phyloP scores from a whole-genome alignment of 1,140 invertebrate genomes.

The Hypsibius dujardini region DNA sequence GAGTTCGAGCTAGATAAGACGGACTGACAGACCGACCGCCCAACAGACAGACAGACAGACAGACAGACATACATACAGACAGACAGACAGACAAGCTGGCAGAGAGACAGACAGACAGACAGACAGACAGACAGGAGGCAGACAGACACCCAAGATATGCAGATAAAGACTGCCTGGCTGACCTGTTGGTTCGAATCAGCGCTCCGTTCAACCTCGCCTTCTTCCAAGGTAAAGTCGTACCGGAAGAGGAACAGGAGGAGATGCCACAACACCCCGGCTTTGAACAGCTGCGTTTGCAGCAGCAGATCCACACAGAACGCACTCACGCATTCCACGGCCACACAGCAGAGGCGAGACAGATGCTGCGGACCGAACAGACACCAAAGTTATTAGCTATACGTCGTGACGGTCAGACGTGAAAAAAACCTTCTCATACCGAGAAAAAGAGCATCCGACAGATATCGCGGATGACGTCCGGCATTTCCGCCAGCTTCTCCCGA shows the following conservation, averaged over 20 bases:
- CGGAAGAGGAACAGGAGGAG: conserved; percentile 73
- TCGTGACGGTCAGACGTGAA: conserved; percentile 25
- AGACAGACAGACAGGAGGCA: no score
- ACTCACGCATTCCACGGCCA: conserved; percentile 64
- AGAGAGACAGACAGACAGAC: no score
- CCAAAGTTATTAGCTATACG: conserved; percentile 8
- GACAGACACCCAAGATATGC: no score
- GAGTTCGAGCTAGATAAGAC: no score
- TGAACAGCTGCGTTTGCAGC: conserved; percentile 71
- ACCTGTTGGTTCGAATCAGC: conserved; percentile 66
- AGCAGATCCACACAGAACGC: conserved; percentile 59
- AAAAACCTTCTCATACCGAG: conserved; percentile 42
- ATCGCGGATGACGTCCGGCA: conserved; percentile 67
- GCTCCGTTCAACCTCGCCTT: conserved; percentile 71
- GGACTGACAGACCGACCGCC: no score
- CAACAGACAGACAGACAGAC: no score
- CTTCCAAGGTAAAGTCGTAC: conserved; percentile 93
- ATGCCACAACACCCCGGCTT: conserved; percentile 80
- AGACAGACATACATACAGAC: no score
- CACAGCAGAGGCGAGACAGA: conserved; percentile 54
- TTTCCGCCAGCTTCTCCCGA: conserved; percentile 57
- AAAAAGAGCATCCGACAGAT: conserved; percentile 73
- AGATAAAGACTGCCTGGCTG: conserved; percentile 16
- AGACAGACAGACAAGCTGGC: no score
- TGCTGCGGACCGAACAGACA: conserved; percentile 38